phyloP scores from a whole-genome alignment of 2,888 invertebrate species.

The Morpho deidamia region DNA sequence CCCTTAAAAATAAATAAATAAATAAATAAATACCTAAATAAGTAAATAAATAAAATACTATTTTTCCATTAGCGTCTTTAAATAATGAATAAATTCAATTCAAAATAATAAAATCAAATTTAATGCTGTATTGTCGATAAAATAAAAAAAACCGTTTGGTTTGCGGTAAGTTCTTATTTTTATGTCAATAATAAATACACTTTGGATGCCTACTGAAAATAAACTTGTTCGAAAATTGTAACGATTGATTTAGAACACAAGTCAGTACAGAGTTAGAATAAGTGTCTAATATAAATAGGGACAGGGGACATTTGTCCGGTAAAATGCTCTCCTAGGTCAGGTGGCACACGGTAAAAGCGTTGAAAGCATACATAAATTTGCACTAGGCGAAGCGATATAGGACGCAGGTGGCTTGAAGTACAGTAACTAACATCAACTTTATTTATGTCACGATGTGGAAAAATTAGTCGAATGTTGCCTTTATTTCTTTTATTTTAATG shows the following conservation, averaged over 20 bases:
- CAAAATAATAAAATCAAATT: no score
- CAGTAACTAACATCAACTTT: conserved; percentile 25
- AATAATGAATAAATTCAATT: no score
- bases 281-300: conserved; percentile 59
- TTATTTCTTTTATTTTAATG: no score
- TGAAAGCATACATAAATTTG: conserved; percentile 74
- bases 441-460: conserved; percentile 15
- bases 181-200: no score
- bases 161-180: no score
- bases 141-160: no score
- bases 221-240: conserved; percentile 18
- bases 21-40: no score
- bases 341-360: conserved; percentile 71
- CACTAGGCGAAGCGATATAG: conserved; percentile 53
- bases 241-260: conserved; percentile 30
- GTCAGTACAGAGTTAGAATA: conserved; percentile 41
- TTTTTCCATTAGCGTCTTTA: no score
- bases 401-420: conserved; percentile 61
- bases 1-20: no score
- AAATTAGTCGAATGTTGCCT: neutral
- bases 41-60: no score
- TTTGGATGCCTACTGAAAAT: conserved; percentile 18
- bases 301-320: conserved; percentile 61
- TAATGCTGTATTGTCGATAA: no score
- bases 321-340: conserved; percentile 71